These are phyloP conservation scores for Mythimna impura DNA, from an alignment of 2,888 invertebrate species.

Conservation along the genomic window DNA sequence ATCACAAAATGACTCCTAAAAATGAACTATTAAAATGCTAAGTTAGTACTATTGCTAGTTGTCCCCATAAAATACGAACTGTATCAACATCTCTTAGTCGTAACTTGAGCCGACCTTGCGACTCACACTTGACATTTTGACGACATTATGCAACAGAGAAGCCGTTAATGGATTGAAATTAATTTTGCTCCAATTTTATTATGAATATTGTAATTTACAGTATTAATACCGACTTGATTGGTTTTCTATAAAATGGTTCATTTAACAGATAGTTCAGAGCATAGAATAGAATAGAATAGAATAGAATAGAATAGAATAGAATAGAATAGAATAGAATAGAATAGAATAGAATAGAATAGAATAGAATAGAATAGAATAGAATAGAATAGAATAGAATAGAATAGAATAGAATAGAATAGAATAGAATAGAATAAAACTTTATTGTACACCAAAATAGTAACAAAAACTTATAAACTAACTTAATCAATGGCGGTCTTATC, in stretches of 20 bases:
- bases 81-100: constrained; percentile 46
- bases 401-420: too few relatives aligned
- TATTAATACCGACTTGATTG: not conserved
- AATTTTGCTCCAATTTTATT: constrained; percentile 40
- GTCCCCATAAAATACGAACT: constrained; percentile 30
- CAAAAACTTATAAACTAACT: too few relatives aligned
- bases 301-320: too few relatives aligned
- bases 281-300: too few relatives aligned
- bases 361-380: too few relatives aligned
- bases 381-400: too few relatives aligned
- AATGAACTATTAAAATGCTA: constrained; percentile 32
- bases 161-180: constrained; percentile 11
- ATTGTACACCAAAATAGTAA: too few relatives aligned
- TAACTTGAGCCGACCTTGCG: constrained; percentile 55
- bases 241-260: not conserved
- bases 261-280: not conserved
- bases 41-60: constrained; percentile 25
- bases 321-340: too few relatives aligned
- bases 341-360: too few relatives aligned
- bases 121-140: constrained; percentile 70
- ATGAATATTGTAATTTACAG: constrained; percentile 12
- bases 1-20: not conserved
- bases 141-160: constrained; percentile 37
- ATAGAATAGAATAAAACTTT: too few relatives aligned
- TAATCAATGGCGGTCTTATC: too few relatives aligned